phyloP scores from a whole-genome alignment of 2,113 vertebrate genomes.

The Calonectris borealis region DNA sequence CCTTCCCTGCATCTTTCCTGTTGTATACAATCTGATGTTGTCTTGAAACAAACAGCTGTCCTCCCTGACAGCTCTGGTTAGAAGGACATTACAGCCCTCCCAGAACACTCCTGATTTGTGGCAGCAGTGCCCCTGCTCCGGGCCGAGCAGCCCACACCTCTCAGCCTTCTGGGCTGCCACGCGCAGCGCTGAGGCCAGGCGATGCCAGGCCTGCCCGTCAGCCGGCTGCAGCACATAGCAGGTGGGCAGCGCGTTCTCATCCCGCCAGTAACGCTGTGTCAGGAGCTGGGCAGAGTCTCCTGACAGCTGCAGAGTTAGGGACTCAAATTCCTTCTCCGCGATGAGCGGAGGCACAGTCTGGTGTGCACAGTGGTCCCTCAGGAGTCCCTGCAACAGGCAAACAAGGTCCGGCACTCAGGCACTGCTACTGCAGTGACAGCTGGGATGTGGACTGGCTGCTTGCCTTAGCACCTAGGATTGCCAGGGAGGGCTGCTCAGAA shows the following conservation, averaged over 20 bases:
- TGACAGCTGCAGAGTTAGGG: constrained; percentile 68
- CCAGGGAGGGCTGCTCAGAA: background rate
- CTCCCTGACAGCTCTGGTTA: background rate
- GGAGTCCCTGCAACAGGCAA: constrained; percentile 71
- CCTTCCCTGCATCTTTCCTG: background rate
- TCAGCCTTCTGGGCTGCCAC: constrained; percentile 67
- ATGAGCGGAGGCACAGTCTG: constrained; percentile 70
- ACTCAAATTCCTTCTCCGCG: constrained; percentile 75
- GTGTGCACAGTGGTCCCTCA: constrained; percentile 81
- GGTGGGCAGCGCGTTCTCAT: constrained; percentile 76
- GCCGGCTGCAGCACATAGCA: constrained; percentile 76
- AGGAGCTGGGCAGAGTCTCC: constrained; percentile 70
- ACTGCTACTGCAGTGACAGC: background rate
- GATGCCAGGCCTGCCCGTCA: constrained; percentile 17
- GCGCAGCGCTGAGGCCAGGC: constrained; percentile 66
- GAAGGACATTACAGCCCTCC: background rate
- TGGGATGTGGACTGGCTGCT: background rate
- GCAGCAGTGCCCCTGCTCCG: constrained; percentile 71
- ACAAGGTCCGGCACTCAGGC: background rate
- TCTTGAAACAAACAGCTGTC: background rate
- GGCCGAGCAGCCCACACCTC: constrained; percentile 67
- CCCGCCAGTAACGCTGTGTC: constrained; percentile 72
- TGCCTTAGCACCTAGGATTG: background rate
- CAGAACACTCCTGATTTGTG: constrained; percentile 74
- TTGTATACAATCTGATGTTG: background rate